Conservation (phyloP, 1,140 invertebrate species). For the Panulirus ornatus region DNA sequence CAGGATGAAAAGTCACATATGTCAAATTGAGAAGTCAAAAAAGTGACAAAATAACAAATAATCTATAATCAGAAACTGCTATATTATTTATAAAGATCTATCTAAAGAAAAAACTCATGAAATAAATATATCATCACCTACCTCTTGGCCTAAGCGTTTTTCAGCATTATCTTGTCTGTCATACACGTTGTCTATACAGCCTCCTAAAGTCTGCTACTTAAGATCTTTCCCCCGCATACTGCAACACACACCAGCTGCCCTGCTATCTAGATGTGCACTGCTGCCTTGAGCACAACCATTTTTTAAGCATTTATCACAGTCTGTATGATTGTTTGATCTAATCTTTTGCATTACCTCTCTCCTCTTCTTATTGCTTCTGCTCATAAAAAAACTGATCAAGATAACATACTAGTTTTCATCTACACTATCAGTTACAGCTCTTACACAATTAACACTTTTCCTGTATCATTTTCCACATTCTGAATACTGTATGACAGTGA, state of each 20-base stretch:
- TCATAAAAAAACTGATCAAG: not conserved
- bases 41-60: no score
- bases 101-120: no score
- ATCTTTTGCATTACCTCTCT: not conserved
- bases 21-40: no score
- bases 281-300: not conserved
- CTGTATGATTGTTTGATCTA: not conserved
- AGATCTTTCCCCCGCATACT: not conserved
- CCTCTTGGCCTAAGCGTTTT: not conserved
- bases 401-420: not conserved
- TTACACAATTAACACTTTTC: not conserved
- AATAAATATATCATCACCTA: not conserved
- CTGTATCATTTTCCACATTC: not conserved
- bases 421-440: not conserved
- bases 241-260: not conserved
- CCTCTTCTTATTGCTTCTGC: not conserved
- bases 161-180: not conserved
- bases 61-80: no score
- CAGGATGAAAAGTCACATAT: no score
- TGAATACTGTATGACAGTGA: no score
- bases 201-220: not conserved
- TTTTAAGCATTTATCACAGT: not conserved
- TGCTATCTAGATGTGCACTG: not conserved
- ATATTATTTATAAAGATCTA: no score
- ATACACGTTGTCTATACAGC: not conserved